phyloP scores from a whole-genome alignment of 2,888 invertebrate species.

The Metacarcinus magister region DNA sequence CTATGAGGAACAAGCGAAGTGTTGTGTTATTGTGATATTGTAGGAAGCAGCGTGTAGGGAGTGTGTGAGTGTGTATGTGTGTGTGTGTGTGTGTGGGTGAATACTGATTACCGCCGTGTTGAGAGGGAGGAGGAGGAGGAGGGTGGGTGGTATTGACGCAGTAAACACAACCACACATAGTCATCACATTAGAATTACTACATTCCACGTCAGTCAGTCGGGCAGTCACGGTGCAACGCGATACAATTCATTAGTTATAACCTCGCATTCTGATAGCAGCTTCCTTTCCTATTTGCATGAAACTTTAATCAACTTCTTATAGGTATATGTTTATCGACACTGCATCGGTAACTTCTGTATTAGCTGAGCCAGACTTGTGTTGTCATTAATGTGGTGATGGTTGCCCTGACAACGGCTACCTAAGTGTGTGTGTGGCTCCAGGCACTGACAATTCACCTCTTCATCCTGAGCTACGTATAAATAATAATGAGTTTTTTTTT shows the following conservation, averaged over 20 bases:
- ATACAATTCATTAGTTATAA: not conserved
- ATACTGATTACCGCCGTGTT: not conserved
- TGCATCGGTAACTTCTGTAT: not conserved
- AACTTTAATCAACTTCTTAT: not conserved
- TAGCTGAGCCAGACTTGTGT: not conserved
- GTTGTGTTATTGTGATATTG: not conserved
- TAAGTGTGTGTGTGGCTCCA: not conserved
- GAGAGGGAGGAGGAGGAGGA: not conserved
- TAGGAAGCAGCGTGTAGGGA: not conserved
- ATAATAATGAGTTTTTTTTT: not conserved
- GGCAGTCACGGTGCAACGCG: not conserved
- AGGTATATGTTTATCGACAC: not conserved
- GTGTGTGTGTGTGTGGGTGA: not conserved
- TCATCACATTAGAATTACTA: not conserved
- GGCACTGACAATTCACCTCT: not conserved
- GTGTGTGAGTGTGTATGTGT: not conserved
- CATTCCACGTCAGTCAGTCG: constrained; percentile 12
- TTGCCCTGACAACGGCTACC: not conserved
- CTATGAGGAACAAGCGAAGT: not conserved
- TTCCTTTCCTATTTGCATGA: not conserved
- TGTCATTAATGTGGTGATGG: not conserved
- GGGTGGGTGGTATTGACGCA: not conserved
- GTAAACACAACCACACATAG: not conserved
- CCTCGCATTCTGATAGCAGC: not conserved
- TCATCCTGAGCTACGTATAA: not conserved